These are phyloP conservation scores for Luperina nickerlii DNA, from an alignment of 2,888 invertebrate genomes.

Conservation along the genomic window DNA sequence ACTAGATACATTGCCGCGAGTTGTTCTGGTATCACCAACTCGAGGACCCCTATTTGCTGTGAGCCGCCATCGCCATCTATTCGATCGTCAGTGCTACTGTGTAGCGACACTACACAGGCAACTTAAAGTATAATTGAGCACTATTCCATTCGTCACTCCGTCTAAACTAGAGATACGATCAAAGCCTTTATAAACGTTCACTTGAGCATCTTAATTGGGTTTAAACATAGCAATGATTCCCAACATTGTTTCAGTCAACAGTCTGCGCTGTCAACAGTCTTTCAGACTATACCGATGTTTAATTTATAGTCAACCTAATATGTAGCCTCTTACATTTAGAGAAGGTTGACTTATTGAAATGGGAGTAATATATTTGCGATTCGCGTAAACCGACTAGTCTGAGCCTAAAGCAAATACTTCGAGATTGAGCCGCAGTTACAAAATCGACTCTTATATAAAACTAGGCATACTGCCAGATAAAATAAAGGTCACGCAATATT, in stretches of 20 bases:
- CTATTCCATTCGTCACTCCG: conserved; percentile 25
- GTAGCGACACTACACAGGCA: background rate
- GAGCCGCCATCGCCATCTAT: conserved; percentile 15
- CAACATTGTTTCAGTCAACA: conserved; percentile 15
- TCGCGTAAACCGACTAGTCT: conserved; percentile 39
- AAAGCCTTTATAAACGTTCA: conserved; percentile 37
- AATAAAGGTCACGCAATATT: conserved; percentile 60
- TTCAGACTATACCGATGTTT: conserved; percentile 10
- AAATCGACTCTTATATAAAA: conserved; percentile 50
- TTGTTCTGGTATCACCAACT: conserved; percentile 66
- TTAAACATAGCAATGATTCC: conserved; percentile 32
- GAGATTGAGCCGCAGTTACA: conserved; percentile 50
- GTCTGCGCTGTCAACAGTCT: conserved; percentile 1
- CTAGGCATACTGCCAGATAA: conserved; percentile 45
- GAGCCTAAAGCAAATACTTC: conserved; percentile 51
- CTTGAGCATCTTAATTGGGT: conserved; percentile 42
- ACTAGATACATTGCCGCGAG: conserved; percentile 75
- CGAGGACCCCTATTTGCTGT: conserved; percentile 48
- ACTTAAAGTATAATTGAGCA: conserved; percentile 11
- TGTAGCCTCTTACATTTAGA: background rate
- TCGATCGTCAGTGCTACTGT: conserved; percentile 9
- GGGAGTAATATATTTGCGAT: conserved; percentile 34
- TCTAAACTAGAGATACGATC: conserved; percentile 27
- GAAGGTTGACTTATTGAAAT: conserved; percentile 40
- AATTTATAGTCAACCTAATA: conserved; percentile 8